Evolutionary conservation across 2,113 vertebrate species (phyloP).

Genomic region (Alaudala cheleensis): DNA sequence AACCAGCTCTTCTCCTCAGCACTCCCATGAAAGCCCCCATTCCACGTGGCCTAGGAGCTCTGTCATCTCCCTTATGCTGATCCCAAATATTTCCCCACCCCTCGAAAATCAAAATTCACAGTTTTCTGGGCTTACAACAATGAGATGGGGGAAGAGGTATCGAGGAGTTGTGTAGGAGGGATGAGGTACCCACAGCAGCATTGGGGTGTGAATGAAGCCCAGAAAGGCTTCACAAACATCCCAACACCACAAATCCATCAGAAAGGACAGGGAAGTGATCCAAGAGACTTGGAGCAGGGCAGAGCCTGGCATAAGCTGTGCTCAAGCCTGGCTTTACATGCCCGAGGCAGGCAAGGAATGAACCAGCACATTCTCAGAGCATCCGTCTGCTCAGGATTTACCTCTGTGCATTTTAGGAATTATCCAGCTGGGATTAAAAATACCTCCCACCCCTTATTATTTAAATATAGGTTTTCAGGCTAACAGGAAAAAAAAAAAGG

Average conservation of each 20-base stretch:
- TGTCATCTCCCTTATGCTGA: not conserved
- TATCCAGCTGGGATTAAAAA: slow-evolving; percentile 4
- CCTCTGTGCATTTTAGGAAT: slow-evolving; percentile 34
- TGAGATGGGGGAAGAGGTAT: not conserved
- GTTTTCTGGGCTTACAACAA: not conserved
- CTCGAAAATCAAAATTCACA: not conserved
- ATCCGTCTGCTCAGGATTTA: not conserved
- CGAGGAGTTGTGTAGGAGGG: accelerated
- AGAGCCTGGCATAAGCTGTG: not conserved
- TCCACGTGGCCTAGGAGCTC: accelerated
- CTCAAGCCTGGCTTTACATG: not conserved
- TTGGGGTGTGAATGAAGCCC: not conserved
- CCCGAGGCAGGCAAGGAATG: not conserved
- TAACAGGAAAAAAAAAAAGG: not conserved
- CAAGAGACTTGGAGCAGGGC: not conserved
- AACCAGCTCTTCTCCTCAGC: not conserved
- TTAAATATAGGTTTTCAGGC: slow-evolving; percentile 52
- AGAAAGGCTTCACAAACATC: not conserved
- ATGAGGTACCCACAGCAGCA: accelerated
- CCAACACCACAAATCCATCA: not conserved
- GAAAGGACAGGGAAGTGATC: accelerated
- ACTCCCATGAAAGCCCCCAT: not conserved
- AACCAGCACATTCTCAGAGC: not conserved
- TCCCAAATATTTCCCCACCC: not conserved
- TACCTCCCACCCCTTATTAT: not conserved